Evolutionary conservation across 1,140 invertebrate genomes (phyloP).

Genomic region (Metaphire vulgaris): DNA sequence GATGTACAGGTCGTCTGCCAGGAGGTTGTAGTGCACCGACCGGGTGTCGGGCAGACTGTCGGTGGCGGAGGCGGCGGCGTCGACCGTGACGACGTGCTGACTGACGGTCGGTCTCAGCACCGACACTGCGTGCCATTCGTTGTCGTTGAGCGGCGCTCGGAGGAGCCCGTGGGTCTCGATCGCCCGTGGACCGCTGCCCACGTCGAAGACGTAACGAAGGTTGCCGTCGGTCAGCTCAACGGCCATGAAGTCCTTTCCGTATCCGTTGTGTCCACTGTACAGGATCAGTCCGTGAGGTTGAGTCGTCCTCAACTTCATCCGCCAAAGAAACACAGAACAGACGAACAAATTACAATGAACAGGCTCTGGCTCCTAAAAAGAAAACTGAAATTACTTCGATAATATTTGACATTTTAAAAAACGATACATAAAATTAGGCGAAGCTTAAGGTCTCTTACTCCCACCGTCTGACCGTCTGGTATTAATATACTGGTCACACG

Average conservation of each 20-base stretch:
- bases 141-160: slow-evolving; percentile 77
- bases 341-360: too few species aligned
- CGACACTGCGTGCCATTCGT: slow-evolving; percentile 86
- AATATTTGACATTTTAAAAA: too few species aligned
- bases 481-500: too few species aligned
- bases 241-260: slow-evolving; percentile 44
- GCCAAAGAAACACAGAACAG: too few species aligned
- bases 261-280: slow-evolving; percentile 22
- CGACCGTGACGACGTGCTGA: slow-evolving; percentile 81
- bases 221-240: slow-evolving; percentile 44
- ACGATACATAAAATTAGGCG: too few species aligned
- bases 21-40: slow-evolving; percentile 69
- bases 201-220: slow-evolving; percentile 46
- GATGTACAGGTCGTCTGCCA: slow-evolving; percentile 59
- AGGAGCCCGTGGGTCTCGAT: slow-evolving; percentile 37
- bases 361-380: too few species aligned
- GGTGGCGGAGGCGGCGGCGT: slow-evolving; percentile 72
- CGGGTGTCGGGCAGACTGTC: slow-evolving; percentile 64
- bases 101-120: slow-evolving; percentile 77
- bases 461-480: too few species aligned
- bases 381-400: too few species aligned
- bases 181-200: slow-evolving; percentile 42
- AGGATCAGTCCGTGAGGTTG: slow-evolving; percentile 25
- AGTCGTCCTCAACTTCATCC: slow-evolving; percentile 28
- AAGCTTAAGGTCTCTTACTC: too few species aligned